phyloP scores from a whole-genome alignment of 2,888 invertebrate genomes.

The Sarcophaga variegata region DNA sequence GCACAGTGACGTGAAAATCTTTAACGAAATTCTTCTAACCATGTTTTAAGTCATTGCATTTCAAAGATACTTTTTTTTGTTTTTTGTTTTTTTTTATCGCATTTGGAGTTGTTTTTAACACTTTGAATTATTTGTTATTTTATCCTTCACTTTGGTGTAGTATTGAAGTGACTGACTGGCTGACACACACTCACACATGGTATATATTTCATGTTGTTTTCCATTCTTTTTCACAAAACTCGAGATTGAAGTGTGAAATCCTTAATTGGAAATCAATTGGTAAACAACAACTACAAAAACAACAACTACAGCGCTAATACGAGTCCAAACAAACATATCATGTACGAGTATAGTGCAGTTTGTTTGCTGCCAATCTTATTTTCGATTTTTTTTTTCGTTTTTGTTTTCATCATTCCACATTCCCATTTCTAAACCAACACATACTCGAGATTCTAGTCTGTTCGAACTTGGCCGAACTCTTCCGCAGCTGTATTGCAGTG shows the following conservation, averaged over 20 bases:
- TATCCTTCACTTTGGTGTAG: conserved; percentile 37
- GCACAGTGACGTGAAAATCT: conserved; percentile 23
- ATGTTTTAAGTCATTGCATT: conserved; percentile 49
- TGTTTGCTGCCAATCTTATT: conserved; percentile 63
- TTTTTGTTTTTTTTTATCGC: neutral
- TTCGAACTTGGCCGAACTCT: conserved; percentile 7
- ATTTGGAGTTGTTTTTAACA: conserved; percentile 18
- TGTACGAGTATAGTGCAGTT: conserved; percentile 40
- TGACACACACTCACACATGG: neutral
- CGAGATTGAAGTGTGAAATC: conserved; percentile 68
- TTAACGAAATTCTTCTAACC: conserved; percentile 61
- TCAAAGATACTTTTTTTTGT: conserved; percentile 12
- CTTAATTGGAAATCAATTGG: conserved; percentile 69
- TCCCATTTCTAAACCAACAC: conserved; percentile 61
- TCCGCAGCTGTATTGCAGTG: neutral
- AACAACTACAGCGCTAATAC: conserved; percentile 29
- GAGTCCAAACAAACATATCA: conserved; percentile 54
- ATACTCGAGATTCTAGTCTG: conserved; percentile 49
- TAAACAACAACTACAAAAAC: conserved; percentile 58
- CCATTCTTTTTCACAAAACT: conserved; percentile 40
- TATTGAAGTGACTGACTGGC: conserved; percentile 1
- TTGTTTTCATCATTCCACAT: conserved; percentile 26
- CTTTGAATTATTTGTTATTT: conserved; percentile 64
- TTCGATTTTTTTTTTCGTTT: neutral
- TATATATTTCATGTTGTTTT: conserved; percentile 22